Base-by-base conservation (phyloP, 2,888 invertebrate genomes). In the Caenorhabditis sp. region DNA sequence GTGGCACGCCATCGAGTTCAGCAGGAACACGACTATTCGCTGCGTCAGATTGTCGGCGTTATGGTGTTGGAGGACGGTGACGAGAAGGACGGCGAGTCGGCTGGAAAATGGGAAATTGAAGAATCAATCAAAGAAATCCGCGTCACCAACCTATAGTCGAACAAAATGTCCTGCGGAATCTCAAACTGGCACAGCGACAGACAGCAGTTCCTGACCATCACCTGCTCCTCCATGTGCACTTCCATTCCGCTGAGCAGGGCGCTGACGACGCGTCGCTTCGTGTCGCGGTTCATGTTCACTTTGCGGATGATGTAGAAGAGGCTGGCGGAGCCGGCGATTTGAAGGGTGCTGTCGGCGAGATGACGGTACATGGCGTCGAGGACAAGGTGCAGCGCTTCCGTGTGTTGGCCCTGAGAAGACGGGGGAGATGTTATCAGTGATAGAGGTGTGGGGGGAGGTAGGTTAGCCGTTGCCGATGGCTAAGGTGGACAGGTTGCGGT, bases 1-100 rank as follows among this genome's bases (percentile, higher is more conserved):
- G 93, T 97, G 97, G 92, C 98, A 98, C 6, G 98, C 97, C 86
- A 98, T 94, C 0, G 97, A 96, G 93, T 98, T 98, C 70, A 98
- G 94, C 87, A 98, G 94, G 93, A 96, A 97, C 88, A 98, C 96
- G 24, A 96, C 97, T 89, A 98, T 96, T 32, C 97, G 94, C 92
- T 97, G 97, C 11, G 97, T 96, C 92, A 97, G 96, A 88, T 95
- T 95, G 89, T 95, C 95, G 80, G 95, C 95, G 68, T 85, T 85
- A 79, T 91, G 91, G 32, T 85, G 84, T 62, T 89, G 84, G 13
- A 92, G 87, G 8, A 92, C 90, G n/a, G 82, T 84, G 9, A 92
- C 89, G 22, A 92, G 84, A 9, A 92, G 79, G 4, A 87, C 82
- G 9, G 90, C 90, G 18, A 91, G 85, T 6, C 90, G 88, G 55